Evolutionary conservation across 2,797 vertebrate genomes (phyloP).

Genomic region (Martes flavigula): DNA sequence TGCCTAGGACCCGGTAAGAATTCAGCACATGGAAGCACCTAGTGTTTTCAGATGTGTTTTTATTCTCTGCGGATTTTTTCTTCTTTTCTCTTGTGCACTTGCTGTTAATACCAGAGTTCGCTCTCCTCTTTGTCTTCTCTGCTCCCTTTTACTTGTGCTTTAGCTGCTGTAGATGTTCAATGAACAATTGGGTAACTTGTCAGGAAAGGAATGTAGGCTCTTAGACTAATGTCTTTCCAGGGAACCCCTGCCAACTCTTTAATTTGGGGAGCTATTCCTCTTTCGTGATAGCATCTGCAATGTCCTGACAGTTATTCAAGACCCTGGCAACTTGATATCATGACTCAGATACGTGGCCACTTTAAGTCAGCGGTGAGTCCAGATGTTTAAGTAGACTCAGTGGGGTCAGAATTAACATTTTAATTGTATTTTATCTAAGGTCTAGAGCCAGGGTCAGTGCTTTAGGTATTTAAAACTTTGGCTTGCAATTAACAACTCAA

Average conservation of each 20-base stretch:
- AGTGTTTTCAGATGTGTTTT: not conserved
- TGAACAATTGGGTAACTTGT: conserved; percentile 4
- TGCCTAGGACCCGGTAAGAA: not conserved
- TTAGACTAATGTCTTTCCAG: conserved; percentile 38
- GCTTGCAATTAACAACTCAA: conserved; percentile 59
- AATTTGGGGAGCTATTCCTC: not conserved
- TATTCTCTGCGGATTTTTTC: not conserved
- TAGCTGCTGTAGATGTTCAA: not conserved
- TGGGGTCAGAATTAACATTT: conserved; percentile 58
- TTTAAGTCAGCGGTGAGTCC: conserved; percentile 36
- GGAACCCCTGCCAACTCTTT: conserved; percentile 9
- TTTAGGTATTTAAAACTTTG: conserved; percentile 61
- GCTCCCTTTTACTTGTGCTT: not conserved
- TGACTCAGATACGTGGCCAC: conserved; percentile 9
- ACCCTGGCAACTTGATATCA: conserved; percentile 3
- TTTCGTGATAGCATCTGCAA: conserved; percentile 10
- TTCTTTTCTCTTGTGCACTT: not conserved
- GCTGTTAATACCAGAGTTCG: not conserved
- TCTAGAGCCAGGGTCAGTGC: conserved; percentile 40
- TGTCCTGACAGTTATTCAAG: conserved; percentile 13
- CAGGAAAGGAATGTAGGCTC: conserved; percentile 41
- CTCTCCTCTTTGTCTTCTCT: not conserved
- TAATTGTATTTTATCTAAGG: conserved; percentile 64
- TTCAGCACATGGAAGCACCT: not conserved
- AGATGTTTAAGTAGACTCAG: conserved; percentile 26